Percentiles rank a stretch among this genome's conserved stretches.
These are phyloP conservation scores for Lacerta agilis DNA, from an alignment of 2,797 vertebrate genomes.

Conservation along the genomic window DNA sequence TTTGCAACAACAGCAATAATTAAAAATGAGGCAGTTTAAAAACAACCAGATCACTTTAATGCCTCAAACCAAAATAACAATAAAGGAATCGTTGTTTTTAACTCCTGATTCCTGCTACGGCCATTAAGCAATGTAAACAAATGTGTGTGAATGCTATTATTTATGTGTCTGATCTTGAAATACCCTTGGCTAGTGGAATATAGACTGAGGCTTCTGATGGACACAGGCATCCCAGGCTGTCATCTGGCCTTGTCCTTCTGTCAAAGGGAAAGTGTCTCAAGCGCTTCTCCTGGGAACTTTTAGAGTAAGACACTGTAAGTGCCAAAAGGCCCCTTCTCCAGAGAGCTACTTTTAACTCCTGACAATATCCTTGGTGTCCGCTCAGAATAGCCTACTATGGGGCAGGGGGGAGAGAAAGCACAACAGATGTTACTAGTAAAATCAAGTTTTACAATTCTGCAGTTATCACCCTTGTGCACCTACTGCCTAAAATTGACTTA, in stretches of 20 bases:
- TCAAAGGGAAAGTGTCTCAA: constrained; percentile 64
- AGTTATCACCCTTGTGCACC: constrained; percentile 58
- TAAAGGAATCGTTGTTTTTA: constrained; percentile 50
- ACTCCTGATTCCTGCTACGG: constrained; percentile 55
- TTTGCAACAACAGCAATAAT: constrained; percentile 29
- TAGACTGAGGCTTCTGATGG: constrained; percentile 61
- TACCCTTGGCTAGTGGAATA: constrained; percentile 64
- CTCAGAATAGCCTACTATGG: constrained; percentile 77
- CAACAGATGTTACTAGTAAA: constrained; percentile 79
- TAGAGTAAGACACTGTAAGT: constrained; percentile 52
- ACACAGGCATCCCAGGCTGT: constrained; percentile 65
- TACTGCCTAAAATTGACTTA: constrained; percentile 61
- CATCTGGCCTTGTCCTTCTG: constrained; percentile 72
- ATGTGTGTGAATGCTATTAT: constrained; percentile 59
- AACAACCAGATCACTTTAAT: neutral
- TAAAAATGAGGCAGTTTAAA: constrained; percentile 7
- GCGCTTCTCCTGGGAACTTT: constrained; percentile 69
- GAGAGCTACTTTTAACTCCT: constrained; percentile 72
- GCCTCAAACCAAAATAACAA: constrained; percentile 29
- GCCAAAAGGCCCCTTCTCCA: constrained; percentile 57
- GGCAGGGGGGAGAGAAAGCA: constrained; percentile 67
- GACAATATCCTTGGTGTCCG: constrained; percentile 69
- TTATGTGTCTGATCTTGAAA: constrained; percentile 68
- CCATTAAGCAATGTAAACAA: constrained; percentile 61
- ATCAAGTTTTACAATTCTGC: constrained; percentile 64